phyloP scores from a whole-genome alignment of 2,888 invertebrate genomes.

The Macroteleia sp. region DNA sequence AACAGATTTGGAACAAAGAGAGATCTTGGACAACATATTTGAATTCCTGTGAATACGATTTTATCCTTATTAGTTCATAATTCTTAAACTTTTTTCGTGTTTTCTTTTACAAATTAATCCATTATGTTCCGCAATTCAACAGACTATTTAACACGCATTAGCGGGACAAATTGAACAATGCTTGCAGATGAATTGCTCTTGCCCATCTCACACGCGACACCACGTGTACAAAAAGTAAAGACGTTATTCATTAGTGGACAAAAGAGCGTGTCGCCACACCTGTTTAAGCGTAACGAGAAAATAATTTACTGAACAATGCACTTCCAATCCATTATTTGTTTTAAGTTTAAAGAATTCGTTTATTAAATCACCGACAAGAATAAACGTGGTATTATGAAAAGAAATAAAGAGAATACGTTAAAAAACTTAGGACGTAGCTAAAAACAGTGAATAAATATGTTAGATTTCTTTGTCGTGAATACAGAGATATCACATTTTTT shows the following conservation, averaged over 20 bases:
- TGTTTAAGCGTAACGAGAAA: conserved; percentile 39
- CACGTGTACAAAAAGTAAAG: conserved; percentile 49
- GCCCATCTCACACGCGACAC: conserved; percentile 53
- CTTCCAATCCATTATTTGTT: conserved; percentile 35
- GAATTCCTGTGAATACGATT: conserved; percentile 11
- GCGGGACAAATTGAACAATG: conserved; percentile 41
- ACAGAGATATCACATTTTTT: too few relatives aligned
- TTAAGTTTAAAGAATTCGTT: conserved; percentile 3
- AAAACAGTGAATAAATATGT: too few relatives aligned
- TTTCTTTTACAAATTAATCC: conserved; percentile 10
- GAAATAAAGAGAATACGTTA: too few relatives aligned
- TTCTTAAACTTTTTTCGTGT: conserved; percentile 14
- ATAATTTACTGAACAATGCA: conserved; percentile 39
- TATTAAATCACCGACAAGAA: too few relatives aligned
- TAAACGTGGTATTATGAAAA: too few relatives aligned
- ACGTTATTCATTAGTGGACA: conserved; percentile 39
- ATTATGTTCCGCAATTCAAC: conserved; percentile 27
- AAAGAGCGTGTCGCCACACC: conserved; percentile 26
- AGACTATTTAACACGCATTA: conserved; percentile 38
- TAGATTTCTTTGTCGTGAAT: too few relatives aligned
- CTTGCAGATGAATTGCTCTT: conserved; percentile 24
- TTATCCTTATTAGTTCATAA: conserved; percentile 21
- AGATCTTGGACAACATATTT: background rate
- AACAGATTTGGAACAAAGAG: conserved; percentile 6
- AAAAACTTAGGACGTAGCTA: too few relatives aligned